A percentile compares a stretch with the other conserved stretches of the same genome.
These are phyloP conservation scores for Brachylomia viminalis DNA, from an alignment of 2,888 invertebrate genomes.

Conservation along the genomic window DNA sequence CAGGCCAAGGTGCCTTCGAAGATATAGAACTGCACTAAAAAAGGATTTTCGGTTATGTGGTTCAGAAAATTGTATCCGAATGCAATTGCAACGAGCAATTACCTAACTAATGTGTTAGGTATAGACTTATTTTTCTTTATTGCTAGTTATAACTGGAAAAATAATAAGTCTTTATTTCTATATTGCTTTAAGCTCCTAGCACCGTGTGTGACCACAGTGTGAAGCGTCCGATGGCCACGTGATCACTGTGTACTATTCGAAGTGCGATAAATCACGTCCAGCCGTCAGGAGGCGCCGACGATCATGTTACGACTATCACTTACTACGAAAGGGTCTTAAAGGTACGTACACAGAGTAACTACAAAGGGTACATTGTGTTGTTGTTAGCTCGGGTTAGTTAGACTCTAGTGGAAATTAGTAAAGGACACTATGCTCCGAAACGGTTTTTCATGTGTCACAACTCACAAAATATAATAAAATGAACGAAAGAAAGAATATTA, in stretches of 20 bases:
- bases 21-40: too few relatives aligned
- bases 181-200: neutral
- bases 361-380: neutral
- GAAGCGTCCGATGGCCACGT: neutral
- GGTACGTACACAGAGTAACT: neutral
- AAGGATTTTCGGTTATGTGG: neutral
- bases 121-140: neutral
- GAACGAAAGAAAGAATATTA: too few relatives aligned
- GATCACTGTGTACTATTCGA: slow-evolving; percentile 4
- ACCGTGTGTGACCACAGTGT: neutral
- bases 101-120: neutral
- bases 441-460: too few relatives aligned
- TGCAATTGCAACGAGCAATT: neutral
- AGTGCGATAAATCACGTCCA: slow-evolving; percentile 22
- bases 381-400: neutral
- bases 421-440: neutral
- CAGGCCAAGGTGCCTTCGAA: too few relatives aligned
- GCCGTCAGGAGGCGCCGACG: neutral
- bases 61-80: neutral
- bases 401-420: neutral
- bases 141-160: neutral
- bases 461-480: too few relatives aligned
- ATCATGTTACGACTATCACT: slow-evolving; percentile 39
- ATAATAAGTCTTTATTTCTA: neutral
- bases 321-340: neutral